phyloP scores from a whole-genome alignment of 2,888 invertebrate species.

The Eupithecia abbreviata region DNA sequence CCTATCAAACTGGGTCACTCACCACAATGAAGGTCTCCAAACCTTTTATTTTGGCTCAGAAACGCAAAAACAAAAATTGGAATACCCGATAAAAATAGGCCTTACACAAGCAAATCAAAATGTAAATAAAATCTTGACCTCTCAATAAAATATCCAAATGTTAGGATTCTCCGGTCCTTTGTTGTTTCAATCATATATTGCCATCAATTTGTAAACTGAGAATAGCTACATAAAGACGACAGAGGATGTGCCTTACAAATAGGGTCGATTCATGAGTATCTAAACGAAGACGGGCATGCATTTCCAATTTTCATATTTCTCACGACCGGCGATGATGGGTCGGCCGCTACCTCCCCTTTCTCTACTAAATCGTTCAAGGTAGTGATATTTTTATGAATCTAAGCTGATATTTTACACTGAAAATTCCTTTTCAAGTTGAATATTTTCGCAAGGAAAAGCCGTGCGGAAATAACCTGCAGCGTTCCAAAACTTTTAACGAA shows the following conservation, averaged over 20 bases:
- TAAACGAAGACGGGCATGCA: constrained; percentile 55
- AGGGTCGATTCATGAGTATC: constrained; percentile 70
- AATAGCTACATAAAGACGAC: constrained; percentile 27
- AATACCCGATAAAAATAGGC: constrained; percentile 39
- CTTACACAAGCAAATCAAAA: constrained; percentile 40
- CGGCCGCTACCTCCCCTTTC: constrained; percentile 53
- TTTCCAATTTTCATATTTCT: constrained; percentile 82
- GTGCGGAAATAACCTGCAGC: neutral
- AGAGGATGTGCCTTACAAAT: constrained; percentile 61
- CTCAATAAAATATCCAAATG: constrained; percentile 44
- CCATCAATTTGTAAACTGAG: constrained; percentile 47
- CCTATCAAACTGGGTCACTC: constrained; percentile 55
- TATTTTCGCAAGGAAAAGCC: neutral
- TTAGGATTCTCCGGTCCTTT: constrained; percentile 41
- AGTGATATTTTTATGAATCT: constrained; percentile 72
- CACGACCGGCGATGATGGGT: constrained; percentile 53
- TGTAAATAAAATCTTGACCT: constrained; percentile 43
- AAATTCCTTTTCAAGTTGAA: constrained; percentile 6
- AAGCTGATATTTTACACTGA: constrained; percentile 59
- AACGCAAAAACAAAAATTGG: constrained; percentile 44
- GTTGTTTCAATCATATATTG: constrained; percentile 53
- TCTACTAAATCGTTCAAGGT: constrained; percentile 67
- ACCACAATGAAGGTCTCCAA: constrained; percentile 50
- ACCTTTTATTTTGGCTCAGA: constrained; percentile 51
- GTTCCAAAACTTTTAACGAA: constrained; percentile 32